Conservation (phyloP, 2,888 invertebrate species). For the Spisula subtruncata region DNA sequence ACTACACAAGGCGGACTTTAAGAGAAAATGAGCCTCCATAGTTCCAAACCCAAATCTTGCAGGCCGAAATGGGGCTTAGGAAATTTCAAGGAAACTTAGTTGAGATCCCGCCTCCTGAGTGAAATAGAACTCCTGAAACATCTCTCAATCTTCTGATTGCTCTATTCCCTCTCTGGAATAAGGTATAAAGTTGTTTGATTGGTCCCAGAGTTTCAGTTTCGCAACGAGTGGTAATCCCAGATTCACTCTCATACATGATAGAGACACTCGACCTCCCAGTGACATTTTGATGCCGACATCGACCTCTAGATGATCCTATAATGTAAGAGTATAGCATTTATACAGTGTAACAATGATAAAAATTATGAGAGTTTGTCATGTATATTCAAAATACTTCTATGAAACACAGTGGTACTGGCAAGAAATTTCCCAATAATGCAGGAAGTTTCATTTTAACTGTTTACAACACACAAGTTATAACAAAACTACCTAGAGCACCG, state of each 20-base stretch:
- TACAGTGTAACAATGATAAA: neutral
- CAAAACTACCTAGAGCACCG: no score
- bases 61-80: no score
- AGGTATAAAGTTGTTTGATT: conserved; percentile 39
- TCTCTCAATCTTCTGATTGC: conserved; percentile 55
- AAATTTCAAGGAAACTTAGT: no score
- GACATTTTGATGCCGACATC: conserved; percentile 39
- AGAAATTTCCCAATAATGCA: no score
- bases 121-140: no score
- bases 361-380: no score
- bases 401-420: neutral
- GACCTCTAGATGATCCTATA: conserved; percentile 47
- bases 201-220: conserved; percentile 62
- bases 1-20: no score
- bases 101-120: no score
- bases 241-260: conserved; percentile 30
- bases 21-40: no score
- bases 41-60: no score
- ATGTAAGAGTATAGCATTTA: neutral
- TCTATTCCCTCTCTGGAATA: conserved; percentile 53
- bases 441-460: no score
- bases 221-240: conserved; percentile 67
- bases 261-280: neutral
- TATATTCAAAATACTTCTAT: neutral
- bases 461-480: no score